phyloP scores from a whole-genome alignment of 2,888 invertebrate species.

The Tetanocera ferruginea region DNA sequence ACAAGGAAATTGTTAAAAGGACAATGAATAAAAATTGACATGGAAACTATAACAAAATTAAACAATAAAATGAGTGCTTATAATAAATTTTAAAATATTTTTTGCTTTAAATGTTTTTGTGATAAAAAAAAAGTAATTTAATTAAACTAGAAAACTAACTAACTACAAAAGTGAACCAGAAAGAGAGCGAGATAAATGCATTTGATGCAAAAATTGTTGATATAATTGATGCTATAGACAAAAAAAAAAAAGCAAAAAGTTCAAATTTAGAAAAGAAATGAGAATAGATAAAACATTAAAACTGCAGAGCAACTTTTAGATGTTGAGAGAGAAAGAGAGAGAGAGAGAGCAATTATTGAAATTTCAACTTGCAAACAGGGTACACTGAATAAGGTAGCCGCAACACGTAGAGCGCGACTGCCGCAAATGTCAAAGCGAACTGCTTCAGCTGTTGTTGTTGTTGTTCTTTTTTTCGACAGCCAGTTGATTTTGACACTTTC shows the following conservation, averaged over 20 bases:
- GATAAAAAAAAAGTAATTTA: slow-evolving; percentile 7
- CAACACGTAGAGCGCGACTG: too few species aligned
- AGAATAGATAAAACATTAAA: not conserved
- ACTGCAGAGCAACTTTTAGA: not conserved
- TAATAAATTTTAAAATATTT: not conserved
- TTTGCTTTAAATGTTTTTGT: slow-evolving; percentile 17
- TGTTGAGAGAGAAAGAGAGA: too few species aligned
- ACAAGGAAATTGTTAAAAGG: not conserved
- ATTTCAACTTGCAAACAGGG: too few species aligned
- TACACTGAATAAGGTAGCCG: too few species aligned
- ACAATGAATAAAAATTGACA: slow-evolving; percentile 9
- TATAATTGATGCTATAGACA: not conserved
- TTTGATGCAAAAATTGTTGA: too few species aligned
- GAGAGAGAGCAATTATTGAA: not conserved
- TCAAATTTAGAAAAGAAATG: not conserved
- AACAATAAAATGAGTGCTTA: slow-evolving; percentile 4
- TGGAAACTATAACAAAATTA: slow-evolving; percentile 5
- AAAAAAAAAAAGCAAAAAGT: not conserved
- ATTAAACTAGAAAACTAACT: not conserved
- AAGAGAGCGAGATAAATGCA: too few species aligned
- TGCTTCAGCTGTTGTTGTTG: too few species aligned
- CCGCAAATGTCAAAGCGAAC: too few species aligned
- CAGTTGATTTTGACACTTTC: too few species aligned
- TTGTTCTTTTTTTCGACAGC: too few species aligned
- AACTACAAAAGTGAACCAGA: not conserved